Conservation (phyloP, 1,140 invertebrate genomes). For the Ericerus pela region DNA sequence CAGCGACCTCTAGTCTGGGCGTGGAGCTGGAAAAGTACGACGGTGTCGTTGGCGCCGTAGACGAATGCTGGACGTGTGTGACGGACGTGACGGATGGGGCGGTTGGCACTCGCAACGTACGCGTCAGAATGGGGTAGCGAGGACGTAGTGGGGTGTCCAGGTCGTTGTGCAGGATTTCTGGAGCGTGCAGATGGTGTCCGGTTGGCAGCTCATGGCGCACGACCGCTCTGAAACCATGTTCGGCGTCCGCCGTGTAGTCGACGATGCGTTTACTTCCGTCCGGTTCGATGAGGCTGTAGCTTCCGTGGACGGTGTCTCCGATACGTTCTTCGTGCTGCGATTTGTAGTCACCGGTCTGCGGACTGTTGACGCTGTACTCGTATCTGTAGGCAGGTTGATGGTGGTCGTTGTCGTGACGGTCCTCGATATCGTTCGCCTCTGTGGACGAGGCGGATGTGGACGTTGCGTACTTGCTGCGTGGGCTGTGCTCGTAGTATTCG, state of each 20-base stretch:
- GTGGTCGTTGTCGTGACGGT: not conserved
- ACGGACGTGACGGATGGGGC: no score
- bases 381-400: conserved; percentile 27
- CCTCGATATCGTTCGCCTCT: not conserved
- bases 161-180: no score
- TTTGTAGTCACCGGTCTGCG: conserved; percentile 24
- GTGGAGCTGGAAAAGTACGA: no score
- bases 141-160: no score
- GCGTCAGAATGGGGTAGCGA: no score
- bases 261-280: conserved; percentile 41
- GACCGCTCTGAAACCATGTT: conserved; percentile 25
- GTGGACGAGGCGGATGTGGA: no score
- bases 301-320: conserved; percentile 23
- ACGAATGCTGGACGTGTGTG: no score
- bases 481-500: no score
- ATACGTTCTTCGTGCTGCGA: conserved; percentile 23
- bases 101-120: no score
- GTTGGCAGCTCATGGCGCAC: conserved; percentile 15
- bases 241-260: conserved; percentile 40
- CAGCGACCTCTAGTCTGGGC: no score
- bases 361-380: conserved; percentile 24
- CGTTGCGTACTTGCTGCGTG: no score
- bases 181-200: not conserved
- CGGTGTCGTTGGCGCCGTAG: no score
- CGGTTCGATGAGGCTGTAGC: conserved; percentile 32